A percentile compares a stretch with the other conserved stretches of the same genome.
phyloP scores from a whole-genome alignment of 2,797 vertebrate species.

The Lagocephalus sceleratus region DNA sequence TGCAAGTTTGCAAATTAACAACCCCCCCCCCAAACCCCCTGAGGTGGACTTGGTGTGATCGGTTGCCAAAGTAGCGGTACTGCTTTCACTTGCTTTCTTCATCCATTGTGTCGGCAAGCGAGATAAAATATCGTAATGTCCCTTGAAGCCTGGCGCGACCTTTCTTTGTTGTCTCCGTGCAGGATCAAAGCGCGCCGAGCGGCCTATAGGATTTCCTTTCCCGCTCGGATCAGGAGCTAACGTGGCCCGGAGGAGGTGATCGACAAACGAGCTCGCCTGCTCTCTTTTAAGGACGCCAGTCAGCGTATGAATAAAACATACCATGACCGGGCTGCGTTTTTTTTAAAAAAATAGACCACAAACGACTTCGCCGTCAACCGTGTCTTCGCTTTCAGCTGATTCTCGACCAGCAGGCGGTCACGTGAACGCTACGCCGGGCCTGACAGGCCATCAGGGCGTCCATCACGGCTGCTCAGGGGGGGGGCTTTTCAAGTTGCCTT shows the following conservation, averaged over 20 bases:
- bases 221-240: slow-evolving; percentile 21
- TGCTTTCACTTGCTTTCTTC: slow-evolving; percentile 4
- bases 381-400: slow-evolving; percentile 19
- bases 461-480: slow-evolving; percentile 4
- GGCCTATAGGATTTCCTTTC: slow-evolving; percentile 30
- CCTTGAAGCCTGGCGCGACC: slow-evolving; percentile 48
- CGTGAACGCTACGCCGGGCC: slow-evolving; percentile 3
- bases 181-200: slow-evolving; percentile 29
- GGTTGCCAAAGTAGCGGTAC: not conserved
- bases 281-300: slow-evolving; percentile 36
- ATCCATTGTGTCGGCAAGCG: slow-evolving; percentile 16
- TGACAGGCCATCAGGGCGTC: slow-evolving; percentile 27
- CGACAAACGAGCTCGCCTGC: slow-evolving; percentile 11
- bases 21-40: slow-evolving; percentile 9
- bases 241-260: slow-evolving; percentile 30
- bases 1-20: slow-evolving; percentile 12
- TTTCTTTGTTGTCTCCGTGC: slow-evolving; percentile 53
- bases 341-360: slow-evolving; percentile 55
- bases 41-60: slow-evolving; percentile 1
- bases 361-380: slow-evolving; percentile 14
- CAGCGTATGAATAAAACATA: slow-evolving; percentile 63
- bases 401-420: slow-evolving; percentile 18
- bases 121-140: slow-evolving; percentile 50
- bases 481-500: slow-evolving; percentile 42
- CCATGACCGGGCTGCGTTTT: slow-evolving; percentile 48